phyloP scores from a whole-genome alignment of 1,140 invertebrate species.

The Zaprionus ornatus region DNA sequence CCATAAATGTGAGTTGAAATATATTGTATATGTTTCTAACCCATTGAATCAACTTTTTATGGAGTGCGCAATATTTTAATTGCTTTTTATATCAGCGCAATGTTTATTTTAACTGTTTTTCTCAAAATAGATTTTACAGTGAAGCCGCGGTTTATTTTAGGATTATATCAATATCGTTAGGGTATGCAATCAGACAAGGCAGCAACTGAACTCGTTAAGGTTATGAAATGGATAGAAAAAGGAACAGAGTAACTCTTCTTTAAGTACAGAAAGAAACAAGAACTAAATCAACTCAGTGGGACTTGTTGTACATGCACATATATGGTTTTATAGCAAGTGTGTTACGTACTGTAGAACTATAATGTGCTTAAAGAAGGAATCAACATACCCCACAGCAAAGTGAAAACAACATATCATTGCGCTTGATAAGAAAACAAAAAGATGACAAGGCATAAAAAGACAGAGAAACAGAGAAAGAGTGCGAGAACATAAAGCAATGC shows the following conservation, averaged over 20 bases:
- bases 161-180: neutral
- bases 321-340: neutral
- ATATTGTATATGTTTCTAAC: constrained; percentile 13
- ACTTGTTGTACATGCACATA: neutral
- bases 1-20: neutral
- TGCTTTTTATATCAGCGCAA: constrained; percentile 17
- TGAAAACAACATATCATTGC: neutral
- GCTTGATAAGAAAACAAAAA: constrained; percentile 17
- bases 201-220: neutral
- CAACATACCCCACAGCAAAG: neutral
- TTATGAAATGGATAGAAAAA: too few species aligned
- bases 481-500: neutral
- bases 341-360: too few species aligned
- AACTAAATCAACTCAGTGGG: too few species aligned
- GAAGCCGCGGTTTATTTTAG: neutral
- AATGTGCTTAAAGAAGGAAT: neutral
- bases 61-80: constrained; percentile 25
- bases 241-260: too few species aligned
- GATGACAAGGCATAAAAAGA: neutral
- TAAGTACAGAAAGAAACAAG: neutral
- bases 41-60: neutral
- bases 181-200: neutral
- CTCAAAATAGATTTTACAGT: neutral
- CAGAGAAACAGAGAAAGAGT: neutral
- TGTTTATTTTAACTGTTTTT: constrained; percentile 26